A percentile compares a stretch with the other conserved stretches of the same genome.
Conservation (phyloP, 2,797 vertebrate genomes). For the Eupleurogrammus muticus region DNA sequence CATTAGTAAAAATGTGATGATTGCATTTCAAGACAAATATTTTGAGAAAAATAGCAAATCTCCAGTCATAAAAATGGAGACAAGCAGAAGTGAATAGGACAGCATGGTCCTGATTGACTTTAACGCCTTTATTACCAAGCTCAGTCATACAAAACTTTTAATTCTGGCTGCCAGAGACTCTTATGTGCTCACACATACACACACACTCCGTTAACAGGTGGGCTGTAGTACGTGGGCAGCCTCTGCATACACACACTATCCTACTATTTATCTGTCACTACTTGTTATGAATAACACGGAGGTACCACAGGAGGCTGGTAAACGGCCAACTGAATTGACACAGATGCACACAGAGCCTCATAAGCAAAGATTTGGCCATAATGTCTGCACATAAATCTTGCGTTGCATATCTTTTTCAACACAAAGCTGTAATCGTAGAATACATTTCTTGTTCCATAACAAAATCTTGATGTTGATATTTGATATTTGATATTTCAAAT, state of each 20-base stretch:
- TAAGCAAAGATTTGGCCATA: conserved; percentile 1
- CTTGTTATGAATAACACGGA: conserved; percentile 45
- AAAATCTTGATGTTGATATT: too few species aligned
- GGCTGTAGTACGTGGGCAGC: conserved; percentile 47
- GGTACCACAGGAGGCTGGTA: conserved; percentile 35
- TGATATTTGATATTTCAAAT: too few species aligned
- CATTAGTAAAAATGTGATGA: neutral
- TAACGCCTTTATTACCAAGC: conserved; percentile 65
- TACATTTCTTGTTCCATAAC: neutral
- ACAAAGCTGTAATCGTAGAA: neutral
- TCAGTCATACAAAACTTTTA: conserved; percentile 66
- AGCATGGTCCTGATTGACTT: conserved; percentile 25
- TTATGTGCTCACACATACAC: conserved; percentile 12
- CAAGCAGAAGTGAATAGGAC: conserved; percentile 39
- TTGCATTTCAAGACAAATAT: neutral
- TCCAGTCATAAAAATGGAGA: conserved; percentile 1
- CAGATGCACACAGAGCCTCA: conserved; percentile 10
- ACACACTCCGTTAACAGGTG: conserved; percentile 59
- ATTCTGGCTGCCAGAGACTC: conserved; percentile 62
- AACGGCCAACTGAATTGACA: conserved; percentile 15
- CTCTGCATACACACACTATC: conserved; percentile 42
- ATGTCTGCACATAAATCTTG: neutral
- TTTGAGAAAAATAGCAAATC: neutral
- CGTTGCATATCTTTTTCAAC: neutral
- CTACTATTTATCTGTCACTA: conserved; percentile 64